Percentiles rank a stretch among this genome's conserved stretches.
phyloP scores from a whole-genome alignment of 2,797 vertebrate species.

The Lindbergichthys nudifrons region DNA sequence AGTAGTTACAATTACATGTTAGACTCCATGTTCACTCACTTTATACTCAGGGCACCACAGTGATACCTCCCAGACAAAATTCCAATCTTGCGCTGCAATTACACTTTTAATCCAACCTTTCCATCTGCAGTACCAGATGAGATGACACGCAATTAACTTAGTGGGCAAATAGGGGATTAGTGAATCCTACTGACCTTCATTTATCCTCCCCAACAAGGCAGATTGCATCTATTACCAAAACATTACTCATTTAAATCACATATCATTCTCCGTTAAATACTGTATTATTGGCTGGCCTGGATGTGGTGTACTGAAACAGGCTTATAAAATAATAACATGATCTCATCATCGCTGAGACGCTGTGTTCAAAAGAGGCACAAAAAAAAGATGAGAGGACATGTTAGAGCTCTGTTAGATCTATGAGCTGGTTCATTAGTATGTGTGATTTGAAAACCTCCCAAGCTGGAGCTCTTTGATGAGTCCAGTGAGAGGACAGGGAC shows the following conservation, averaged over 20 bases:
- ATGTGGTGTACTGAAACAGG: conserved; percentile 61
- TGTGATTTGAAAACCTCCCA: conserved; percentile 39
- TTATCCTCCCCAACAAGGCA: conserved; percentile 44
- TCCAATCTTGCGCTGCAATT: conserved; percentile 40
- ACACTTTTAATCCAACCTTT: conserved; percentile 75
- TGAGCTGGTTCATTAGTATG: conserved; percentile 51
- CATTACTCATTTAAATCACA: conserved; percentile 58
- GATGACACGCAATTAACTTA: conserved; percentile 72
- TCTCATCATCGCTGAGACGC: conserved; percentile 45
- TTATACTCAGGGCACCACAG: conserved; percentile 11
- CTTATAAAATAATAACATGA: conserved; percentile 72
- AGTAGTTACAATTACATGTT: conserved; percentile 5
- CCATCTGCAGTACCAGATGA: conserved; percentile 72
- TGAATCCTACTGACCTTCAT: conserved; percentile 62
- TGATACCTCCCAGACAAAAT: conserved; percentile 42
- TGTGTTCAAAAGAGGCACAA: conserved; percentile 30
- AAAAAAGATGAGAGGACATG: conserved; percentile 11
- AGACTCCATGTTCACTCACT: conserved; percentile 1
- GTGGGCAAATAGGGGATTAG: conserved; percentile 72
- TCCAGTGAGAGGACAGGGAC: conserved; percentile 32
- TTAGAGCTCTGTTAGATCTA: conserved; percentile 6
- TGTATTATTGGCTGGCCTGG: conserved; percentile 65
- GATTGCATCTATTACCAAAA: conserved; percentile 43
- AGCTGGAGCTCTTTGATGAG: conserved; percentile 64
- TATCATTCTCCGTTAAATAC: conserved; percentile 64